A percentile compares a stretch with the other conserved stretches of the same genome.
Evolutionary conservation across 2,113 vertebrate species (phyloP).

Genomic region (Tachysurus vachellii): DNA sequence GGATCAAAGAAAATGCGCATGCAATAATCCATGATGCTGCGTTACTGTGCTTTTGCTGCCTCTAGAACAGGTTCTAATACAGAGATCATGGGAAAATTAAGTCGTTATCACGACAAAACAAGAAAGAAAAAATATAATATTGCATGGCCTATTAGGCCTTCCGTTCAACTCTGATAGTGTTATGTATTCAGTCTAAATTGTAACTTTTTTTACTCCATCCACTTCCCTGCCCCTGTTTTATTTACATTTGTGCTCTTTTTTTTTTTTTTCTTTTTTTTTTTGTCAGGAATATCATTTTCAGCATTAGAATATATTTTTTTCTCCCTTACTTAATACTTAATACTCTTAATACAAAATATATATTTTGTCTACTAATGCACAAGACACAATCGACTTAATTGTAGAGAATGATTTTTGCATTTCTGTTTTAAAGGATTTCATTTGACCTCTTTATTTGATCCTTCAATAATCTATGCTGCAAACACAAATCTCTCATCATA

Average conservation of each 20-base stretch:
- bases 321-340: background rate
- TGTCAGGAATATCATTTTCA: background rate
- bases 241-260: background rate
- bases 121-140: no score
- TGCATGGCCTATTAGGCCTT: no score
- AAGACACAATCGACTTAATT: background rate
- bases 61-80: no score
- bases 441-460: background rate
- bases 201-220: background rate
- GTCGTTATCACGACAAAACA: no score
- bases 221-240: background rate
- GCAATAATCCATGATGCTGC: no score
- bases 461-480: background rate
- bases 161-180: background rate
- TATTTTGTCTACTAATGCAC: background rate
- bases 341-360: no score
- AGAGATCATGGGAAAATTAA: no score
- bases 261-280: slow-evolving; percentile 12
- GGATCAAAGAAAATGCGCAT: no score
- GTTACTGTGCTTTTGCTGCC: no score
- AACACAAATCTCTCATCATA: background rate
- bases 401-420: background rate
- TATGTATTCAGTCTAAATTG: background rate
- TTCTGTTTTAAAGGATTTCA: background rate
- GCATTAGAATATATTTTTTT: background rate